phyloP scores from a whole-genome alignment of 2,888 invertebrate genomes.

The Stenoptilia bipunctidactyla region DNA sequence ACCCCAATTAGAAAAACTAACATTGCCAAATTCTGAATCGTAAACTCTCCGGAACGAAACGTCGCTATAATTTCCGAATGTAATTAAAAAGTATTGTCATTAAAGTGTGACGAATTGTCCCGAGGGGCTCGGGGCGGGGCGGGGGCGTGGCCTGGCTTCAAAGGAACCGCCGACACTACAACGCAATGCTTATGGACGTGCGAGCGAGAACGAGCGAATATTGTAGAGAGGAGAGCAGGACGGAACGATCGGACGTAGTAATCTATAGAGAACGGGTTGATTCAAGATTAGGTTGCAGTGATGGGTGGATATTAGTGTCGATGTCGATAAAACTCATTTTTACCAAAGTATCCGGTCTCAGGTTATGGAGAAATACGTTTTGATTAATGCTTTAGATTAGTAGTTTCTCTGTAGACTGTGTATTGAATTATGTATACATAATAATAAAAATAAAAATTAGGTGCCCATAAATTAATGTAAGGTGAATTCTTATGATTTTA shows the following conservation, averaged over 20 bases:
- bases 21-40: conserved; percentile 13
- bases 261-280: conserved; percentile 55
- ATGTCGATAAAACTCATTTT: no score
- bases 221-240: conserved; percentile 24
- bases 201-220: conserved; percentile 22
- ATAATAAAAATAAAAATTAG: no score
- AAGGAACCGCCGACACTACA: conserved; percentile 56
- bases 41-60: no score
- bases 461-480: no score
- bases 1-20: conserved; percentile 13
- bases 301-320: conserved; percentile 12
- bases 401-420: no score
- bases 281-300: conserved; percentile 52
- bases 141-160: conserved; percentile 55
- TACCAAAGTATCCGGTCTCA: no score
- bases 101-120: conserved; percentile 62
- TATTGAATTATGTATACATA: no score
- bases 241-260: conserved; percentile 47
- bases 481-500: no score
- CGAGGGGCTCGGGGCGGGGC: conserved; percentile 31
- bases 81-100: conserved; percentile 65
- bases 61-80: conserved; percentile 32
- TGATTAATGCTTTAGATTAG: no score
- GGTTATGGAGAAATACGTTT: no score
- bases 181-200: conserved; percentile 45